Base-by-base conservation (phyloP, 1,140 invertebrate species). In the Aleiodes sp. region DNA sequence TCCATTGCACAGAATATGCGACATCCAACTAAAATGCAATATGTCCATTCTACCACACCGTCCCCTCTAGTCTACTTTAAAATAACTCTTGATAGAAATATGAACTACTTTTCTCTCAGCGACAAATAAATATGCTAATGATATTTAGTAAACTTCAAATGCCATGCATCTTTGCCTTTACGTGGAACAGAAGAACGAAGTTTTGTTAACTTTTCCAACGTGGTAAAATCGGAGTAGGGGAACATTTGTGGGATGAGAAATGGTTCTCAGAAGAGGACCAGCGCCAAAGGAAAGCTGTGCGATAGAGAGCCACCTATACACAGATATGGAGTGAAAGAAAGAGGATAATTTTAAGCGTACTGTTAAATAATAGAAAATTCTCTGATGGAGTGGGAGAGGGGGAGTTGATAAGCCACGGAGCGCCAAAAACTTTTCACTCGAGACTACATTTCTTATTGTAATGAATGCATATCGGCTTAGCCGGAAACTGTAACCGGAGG, bases 391-490 rank as follows among this genome's bases (percentile, higher is more conserved):
- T 84, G 83, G 83, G n/a, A 84, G 72, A 79, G 78, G 41, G 19
- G 73, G 82, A 85, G 79, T 85, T 85, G 83, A 84, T 85, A 86
- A 86, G 84, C 80, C 75, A 73, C 26, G 24, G 73, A 75, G 72
- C 77, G 76, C 75, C 77, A 71, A 83, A 80, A 86, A 86, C 83
- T 86, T 86, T 86, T 84, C 82, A 84, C 83, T 85, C 79, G 76
- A 63, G 74, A 75, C 71, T 81, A 79, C 80, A 85, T 86, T 84
- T 84, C 83, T 85, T 84, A 84, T 85, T 84, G 82, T 86, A 85
- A 86, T 85, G 82, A 86, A 86, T 86, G 83, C 81, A 85, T 86
- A 86, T 86, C 83, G 83, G 84, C 84, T 86, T 86, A 85, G 78
- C 76, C 75, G 67, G 70, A 73, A 75, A 65, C 62, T 75, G 72